phyloP scores from a whole-genome alignment of 1,140 invertebrate species.

The Trichomalopsis sarcophagae region DNA sequence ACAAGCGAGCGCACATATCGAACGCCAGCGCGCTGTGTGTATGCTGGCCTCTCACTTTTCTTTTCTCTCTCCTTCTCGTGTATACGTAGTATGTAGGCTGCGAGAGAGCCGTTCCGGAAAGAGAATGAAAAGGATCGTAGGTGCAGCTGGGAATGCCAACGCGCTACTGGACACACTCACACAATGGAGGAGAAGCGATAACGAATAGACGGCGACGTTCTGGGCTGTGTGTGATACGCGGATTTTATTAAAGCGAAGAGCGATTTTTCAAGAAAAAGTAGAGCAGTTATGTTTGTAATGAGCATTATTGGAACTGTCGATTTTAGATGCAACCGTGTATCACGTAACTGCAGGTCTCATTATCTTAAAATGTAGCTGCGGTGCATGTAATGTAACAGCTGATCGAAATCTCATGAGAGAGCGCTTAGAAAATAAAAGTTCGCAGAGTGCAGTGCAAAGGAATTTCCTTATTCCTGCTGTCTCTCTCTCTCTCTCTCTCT shows the following conservation, averaged over 20 bases:
- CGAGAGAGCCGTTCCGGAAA: constrained; percentile 19
- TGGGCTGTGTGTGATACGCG: no score
- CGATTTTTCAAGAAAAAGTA: no score
- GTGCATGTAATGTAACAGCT: constrained; percentile 17
- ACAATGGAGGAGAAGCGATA: neutral
- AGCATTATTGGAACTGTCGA: neutral
- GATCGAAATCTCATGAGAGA: constrained; percentile 34
- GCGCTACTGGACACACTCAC: neutral
- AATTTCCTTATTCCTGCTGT: constrained; percentile 5
- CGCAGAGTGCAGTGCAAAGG: neutral
- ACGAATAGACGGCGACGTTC: no score
- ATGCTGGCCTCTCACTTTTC: constrained; percentile 48
- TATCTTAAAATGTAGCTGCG: constrained; percentile 14
- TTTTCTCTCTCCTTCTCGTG: constrained; percentile 15
- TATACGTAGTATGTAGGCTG: neutral
- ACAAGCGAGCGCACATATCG: constrained; percentile 35
- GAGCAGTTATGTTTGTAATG: no score
- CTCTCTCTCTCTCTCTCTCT: no score
- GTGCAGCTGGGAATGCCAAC: neutral
- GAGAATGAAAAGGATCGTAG: constrained; percentile 25
- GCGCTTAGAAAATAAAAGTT: constrained; percentile 13
- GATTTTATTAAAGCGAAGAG: no score
- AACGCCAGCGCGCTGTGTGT: neutral
- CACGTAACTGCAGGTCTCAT: constrained; percentile 13
- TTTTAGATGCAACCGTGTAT: neutral